Conservation (phyloP, 2,888 invertebrate genomes). For the Diarsia rubi region DNA sequence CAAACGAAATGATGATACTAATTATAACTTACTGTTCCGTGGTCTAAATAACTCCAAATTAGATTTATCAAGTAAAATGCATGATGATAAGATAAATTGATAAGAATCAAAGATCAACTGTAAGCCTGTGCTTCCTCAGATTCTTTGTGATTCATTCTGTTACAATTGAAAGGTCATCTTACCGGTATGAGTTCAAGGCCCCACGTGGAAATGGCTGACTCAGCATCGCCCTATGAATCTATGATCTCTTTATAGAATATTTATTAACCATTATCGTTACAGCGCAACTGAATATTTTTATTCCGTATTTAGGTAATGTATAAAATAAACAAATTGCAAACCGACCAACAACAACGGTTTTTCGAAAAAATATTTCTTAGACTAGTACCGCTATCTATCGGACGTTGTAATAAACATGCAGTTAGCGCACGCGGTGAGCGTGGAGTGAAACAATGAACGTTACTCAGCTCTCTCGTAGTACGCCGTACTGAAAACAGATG, state of each 20-base stretch:
- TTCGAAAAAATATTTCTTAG: background rate
- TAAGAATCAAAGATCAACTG: slow-evolving; percentile 2
- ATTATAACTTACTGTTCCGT: too few species aligned
- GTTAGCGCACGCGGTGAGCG: slow-evolving; percentile 9
- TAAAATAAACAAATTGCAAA: background rate
- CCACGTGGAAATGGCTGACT: background rate
- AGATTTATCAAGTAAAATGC: background rate
- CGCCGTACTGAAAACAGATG: slow-evolving; percentile 65
- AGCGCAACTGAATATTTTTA: background rate
- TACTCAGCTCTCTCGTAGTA: slow-evolving; percentile 57
- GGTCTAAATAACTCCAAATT: too few species aligned
- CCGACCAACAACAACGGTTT: background rate
- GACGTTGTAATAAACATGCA: slow-evolving; percentile 24
- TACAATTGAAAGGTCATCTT: slow-evolving; percentile 10
- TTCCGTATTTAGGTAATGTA: too few species aligned
- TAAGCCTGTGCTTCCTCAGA: background rate
- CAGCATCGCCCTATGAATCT: background rate
- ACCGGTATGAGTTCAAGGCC: slow-evolving; percentile 21
- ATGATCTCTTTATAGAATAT: too few species aligned
- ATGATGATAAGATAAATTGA: slow-evolving; percentile 1
- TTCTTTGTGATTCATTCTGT: slow-evolving; percentile 8
- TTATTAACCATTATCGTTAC: background rate
- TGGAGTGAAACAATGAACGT: slow-evolving; percentile 40
- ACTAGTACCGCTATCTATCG: slow-evolving; percentile 67
- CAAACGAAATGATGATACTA: background rate